Base-by-base conservation (phyloP, 1,140 invertebrate species). In the Pemphigus obesinymphae region DNA sequence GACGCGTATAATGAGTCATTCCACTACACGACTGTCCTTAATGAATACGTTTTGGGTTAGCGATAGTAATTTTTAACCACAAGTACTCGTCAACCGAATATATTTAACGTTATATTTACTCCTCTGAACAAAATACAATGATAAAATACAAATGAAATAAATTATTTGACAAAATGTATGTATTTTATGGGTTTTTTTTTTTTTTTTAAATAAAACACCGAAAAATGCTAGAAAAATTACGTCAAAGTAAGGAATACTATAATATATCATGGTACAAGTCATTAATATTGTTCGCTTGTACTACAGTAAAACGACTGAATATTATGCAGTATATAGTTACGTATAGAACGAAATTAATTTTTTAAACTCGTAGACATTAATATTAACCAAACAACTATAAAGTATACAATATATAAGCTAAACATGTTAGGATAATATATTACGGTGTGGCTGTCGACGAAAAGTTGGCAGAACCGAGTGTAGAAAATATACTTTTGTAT, bases 341-440 rank as follows among this genome's bases (percentile, higher is more conserved):
- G n/a, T 43, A 17, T 43, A 5, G 40, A 70, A 70, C 40, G 23
- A 26, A 43, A 70, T 43, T 43, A 70, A 43, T 43, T 70, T 66
- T 70, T 43, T 26, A 70, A 68, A 68, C 63, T 68, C 34, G 63
- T 34, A 70, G n/a, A 45, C 66, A 43, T 70, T 70, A 70, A 70
- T 70, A 43, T 70, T 70, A 70, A 70, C 66, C 66, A 45, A 70
- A 70, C 66, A n/a, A 45, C 66, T 29, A 7, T 31, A 11, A 68
- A 68, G 63, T 45, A 45, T 43, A 73, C 43, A 73, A n/a, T 6
- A 7, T 11, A 45, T n/a, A 50, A 17, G 15, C 43, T 31, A 50
- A 50, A 29, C 45, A 17, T 26, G 66, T 29, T 68, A 15, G 37
- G 13, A 45, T 70, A 70, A 70, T 70, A 70, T 70, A 70, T 70